Base-by-base conservation (phyloP, 1,140 invertebrate genomes). In the Battus philenor region DNA sequence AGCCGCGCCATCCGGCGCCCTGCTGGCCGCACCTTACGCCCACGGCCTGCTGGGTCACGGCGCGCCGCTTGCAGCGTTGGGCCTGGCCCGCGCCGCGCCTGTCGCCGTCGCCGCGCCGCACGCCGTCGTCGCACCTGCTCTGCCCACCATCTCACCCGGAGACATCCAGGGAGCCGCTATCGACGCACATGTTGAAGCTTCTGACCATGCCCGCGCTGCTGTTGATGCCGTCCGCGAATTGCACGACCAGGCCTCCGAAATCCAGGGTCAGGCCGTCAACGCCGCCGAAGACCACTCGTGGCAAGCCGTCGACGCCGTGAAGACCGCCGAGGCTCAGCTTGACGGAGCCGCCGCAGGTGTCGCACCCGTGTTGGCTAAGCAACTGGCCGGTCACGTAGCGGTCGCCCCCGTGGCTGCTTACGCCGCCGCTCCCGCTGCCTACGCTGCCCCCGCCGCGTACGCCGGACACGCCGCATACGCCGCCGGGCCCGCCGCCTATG, bases 221-320 rank as follows among this genome's bases (percentile, higher is more conserved):
- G 72, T 72, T 44, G 75, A 87, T 47, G 73, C 75, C 30, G 69
- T 61, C 48, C 71, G 82, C 30, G 87, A 88, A 74, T 68, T 58
- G 53, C 86, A 88, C 68, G 89, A 89, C 85, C 88, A 89, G 63
- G 79, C 88, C 49, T 74, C 88, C 55, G 88, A 90, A 65, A 62
- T 86, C 53, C 72, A 87, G n/a, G 88, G 88, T 17, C 86, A 88
- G 54, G 87, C 86, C 52, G 62, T 83, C 59, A 89, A 89, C 71
- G 88, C 88, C 52, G 87, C 88, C 52, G 76, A 84, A 51, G 86
- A 88, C 53, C 69, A 81, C 68, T 82, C 87, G 22, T 82, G 81
- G 76, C 88, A 89, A 59, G 68, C 85, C 7, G 84, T 89, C 31
- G 74, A 82, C 48, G 88, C 87, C 47, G 86, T 85, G 26, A 82